Evolutionary conservation across 1,140 invertebrate species (phyloP).

Genomic region (Lasioglossum baleicum): DNA sequence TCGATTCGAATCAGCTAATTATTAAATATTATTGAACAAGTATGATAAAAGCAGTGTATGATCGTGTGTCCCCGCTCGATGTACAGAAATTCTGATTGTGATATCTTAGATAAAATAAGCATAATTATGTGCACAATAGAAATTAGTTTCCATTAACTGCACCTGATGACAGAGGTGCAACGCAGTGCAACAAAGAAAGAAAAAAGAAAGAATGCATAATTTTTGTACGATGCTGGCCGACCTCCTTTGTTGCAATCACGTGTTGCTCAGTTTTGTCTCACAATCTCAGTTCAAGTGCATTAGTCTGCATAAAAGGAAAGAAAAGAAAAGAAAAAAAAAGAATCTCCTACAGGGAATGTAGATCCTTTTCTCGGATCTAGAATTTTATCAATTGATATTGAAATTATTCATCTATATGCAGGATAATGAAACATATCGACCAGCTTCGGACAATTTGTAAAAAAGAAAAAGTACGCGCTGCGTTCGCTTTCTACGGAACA

Average conservation of each 20-base stretch:
- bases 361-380: neutral
- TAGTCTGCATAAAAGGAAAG: neutral
- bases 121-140: slow-evolving; percentile 12
- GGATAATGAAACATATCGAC: neutral
- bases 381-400: neutral
- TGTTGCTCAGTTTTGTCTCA: neutral
- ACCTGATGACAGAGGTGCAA: neutral
- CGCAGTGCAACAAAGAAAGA: neutral
- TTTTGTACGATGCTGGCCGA: neutral
- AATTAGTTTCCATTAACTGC: slow-evolving; percentile 18
- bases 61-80: neutral
- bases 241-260: neutral
- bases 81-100: neutral
- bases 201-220: neutral
- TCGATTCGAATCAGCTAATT: neutral
- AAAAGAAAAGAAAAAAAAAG: too few relatives aligned
- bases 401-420: neutral
- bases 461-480: neutral
- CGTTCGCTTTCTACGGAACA: neutral
- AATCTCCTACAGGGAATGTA: too few relatives aligned
- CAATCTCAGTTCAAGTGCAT: neutral
- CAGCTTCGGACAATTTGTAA: neutral
- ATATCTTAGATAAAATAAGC: neutral
- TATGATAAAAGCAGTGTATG: neutral
- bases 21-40: neutral